A percentile compares a stretch with the other conserved stretches of the same genome.
Conservation (phyloP, 2,113 vertebrate genomes). For the Caloenas nicobarica region DNA sequence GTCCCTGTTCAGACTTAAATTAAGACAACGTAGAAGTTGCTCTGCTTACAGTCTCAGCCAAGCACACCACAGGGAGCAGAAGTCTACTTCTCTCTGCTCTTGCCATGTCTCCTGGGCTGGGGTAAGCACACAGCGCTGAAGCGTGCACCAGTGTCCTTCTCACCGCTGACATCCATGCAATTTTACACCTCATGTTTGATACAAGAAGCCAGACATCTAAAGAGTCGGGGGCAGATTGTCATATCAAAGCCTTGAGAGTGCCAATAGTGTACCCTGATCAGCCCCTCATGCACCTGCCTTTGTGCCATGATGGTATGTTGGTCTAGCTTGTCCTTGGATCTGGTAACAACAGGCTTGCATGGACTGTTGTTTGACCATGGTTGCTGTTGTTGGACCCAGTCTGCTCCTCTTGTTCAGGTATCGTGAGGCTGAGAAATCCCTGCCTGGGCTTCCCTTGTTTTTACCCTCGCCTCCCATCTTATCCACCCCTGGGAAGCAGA, state of each 20-base stretch:
- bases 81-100: not conserved
- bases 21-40: not conserved
- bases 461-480: not conserved
- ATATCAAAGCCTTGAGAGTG: rapidly evolving
- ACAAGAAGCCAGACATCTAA: not conserved
- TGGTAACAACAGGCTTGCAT: not conserved
- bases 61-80: not conserved
- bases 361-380: not conserved
- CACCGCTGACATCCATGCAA: not conserved
- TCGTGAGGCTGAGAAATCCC: not conserved
- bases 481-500: not conserved
- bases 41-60: not conserved
- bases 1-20: not conserved
- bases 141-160: not conserved
- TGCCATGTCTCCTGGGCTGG: not conserved
- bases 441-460: not conserved
- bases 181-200: not conserved
- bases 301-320: not conserved
- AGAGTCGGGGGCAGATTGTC: not conserved
- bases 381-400: not conserved
- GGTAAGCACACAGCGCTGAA: not conserved
- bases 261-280: not conserved
- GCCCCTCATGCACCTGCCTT: not conserved
- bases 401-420: not conserved
- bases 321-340: not conserved